Evolutionary conservation across 2,888 invertebrate species (phyloP), one percentile per base, ranked within the genome.

Genomic region (Girardia tigrina): DNA sequence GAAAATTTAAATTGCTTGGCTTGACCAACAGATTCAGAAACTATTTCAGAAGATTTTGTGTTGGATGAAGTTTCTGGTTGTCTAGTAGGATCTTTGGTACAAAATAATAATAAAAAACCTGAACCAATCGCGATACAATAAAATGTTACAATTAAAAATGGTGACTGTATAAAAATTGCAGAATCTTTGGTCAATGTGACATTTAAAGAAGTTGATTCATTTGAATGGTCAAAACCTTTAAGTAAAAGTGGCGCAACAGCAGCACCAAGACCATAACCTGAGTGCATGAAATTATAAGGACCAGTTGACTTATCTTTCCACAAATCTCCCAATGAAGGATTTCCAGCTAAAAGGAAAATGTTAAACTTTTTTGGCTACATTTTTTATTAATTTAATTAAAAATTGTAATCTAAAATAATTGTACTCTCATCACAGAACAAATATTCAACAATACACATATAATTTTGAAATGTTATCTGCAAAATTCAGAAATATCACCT

Each of bases 221-320:
- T 56, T 4, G n/a, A 56, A 20, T 56, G n/a, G 23, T 56, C 56
- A n/a, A 71, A 71, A 28, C 26, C 28, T 71, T 71, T 71, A 71
- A 71, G 2, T 2, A 71, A 14, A 27, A 74, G 26, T 14, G 74
- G 72, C 1, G 74, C 74, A 2, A 74, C 23, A 26, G 74, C 74
- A 2, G 74, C 74, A 14, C 74, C 74, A 8, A 74, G 20, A 14
- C 74, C 74, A 69, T 69, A 74, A 6, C 74, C 74, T 16, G 74
- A 36, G 2, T 74, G 74, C 56, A 74, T 42, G 20, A 74, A 69
- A 56, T 74, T 74, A 26, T 23, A 69, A 27, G 74, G 74, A 69
- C 74, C 74, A 27, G 74, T 42, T 26, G 74, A 36, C 69, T 16
- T 42, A 26, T 42, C 42, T 56, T 74, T 29, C 74, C 74, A 74